phyloP scores from a whole-genome alignment of 2,113 vertebrate genomes.

The Motacilla tschutschensis region DNA sequence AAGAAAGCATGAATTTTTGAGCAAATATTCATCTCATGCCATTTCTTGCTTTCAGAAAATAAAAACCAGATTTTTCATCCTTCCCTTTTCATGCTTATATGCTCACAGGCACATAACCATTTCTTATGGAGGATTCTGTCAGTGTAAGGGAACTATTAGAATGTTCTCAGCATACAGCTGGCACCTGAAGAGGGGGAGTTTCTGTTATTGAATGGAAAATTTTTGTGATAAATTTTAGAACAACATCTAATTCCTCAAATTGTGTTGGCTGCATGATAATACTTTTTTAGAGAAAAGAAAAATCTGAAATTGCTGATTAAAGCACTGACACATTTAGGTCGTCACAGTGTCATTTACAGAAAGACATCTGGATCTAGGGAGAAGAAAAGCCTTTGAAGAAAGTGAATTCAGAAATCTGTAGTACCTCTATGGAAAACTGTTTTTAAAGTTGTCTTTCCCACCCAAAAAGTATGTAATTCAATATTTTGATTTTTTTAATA shows the following conservation, averaged over 20 bases:
- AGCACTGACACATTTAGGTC: neutral
- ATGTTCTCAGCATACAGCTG: neutral
- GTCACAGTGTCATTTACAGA: neutral
- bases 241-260: neutral
- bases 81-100: neutral
- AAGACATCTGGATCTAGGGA: neutral
- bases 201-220: neutral
- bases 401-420: neutral
- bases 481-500: neutral
- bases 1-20: neutral
- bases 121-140: neutral
- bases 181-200: neutral
- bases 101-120: neutral
- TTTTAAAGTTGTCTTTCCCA: neutral
- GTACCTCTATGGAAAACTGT: neutral
- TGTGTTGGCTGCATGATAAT: neutral
- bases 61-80: neutral
- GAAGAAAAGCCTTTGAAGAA: neutral
- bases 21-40: neutral
- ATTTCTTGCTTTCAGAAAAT: neutral
- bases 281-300: neutral
- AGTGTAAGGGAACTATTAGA: neutral
- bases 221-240: neutral
- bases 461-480: neutral
- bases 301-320: neutral